Evolutionary conservation across 2,113 vertebrate genomes (phyloP).

Genomic region (Synodontis membranacea): DNA sequence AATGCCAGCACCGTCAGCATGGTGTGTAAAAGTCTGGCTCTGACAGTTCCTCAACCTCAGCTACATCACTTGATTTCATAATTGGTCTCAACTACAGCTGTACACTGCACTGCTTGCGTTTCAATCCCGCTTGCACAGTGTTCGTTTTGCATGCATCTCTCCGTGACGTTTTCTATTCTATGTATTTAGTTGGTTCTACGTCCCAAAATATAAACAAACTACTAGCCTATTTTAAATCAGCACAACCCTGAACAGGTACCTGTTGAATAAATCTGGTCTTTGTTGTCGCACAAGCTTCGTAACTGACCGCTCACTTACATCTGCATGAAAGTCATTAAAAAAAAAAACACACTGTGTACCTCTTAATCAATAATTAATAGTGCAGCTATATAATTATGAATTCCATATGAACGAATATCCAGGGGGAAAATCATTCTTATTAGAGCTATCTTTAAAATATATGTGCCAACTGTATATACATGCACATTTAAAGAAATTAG

Average conservation of each 20-base stretch:
- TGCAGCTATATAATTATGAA: too few relatives aligned
- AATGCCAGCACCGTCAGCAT: background rate
- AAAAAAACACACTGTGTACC: too few relatives aligned
- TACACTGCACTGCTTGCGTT: background rate
- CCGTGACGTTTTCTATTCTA: background rate
- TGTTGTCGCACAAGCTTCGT: background rate
- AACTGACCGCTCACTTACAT: background rate
- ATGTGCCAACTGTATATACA: background rate
- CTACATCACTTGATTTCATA: background rate
- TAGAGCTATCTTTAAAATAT: too few relatives aligned
- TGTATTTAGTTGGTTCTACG: background rate
- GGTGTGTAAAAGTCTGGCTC: background rate
- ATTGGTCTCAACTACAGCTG: background rate
- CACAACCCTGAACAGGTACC: background rate
- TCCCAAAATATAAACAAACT: background rate
- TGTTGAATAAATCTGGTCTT: background rate
- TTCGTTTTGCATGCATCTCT: background rate
- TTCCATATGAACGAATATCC: too few relatives aligned
- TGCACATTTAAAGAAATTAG: background rate
- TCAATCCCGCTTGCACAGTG: background rate
- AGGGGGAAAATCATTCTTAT: too few relatives aligned
- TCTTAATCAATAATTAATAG: too few relatives aligned
- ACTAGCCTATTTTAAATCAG: background rate
- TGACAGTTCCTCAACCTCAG: background rate
- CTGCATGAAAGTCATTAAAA: background rate